phyloP scores from a whole-genome alignment of 2,797 vertebrate species.

The Acropternis orthonyx region DNA sequence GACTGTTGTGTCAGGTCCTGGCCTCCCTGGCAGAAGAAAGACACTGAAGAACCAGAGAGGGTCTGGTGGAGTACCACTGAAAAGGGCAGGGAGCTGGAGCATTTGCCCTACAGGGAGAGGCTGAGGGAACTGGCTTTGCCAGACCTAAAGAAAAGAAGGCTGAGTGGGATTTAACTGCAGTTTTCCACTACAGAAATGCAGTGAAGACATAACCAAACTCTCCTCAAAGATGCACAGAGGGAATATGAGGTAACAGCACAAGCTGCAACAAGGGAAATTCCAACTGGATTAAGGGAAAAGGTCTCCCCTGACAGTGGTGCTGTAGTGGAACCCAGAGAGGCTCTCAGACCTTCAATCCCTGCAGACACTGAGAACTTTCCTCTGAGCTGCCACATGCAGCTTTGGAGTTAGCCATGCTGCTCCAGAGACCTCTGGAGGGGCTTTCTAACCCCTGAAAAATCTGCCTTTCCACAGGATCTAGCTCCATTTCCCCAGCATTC shows the following conservation, averaged over 20 bases:
- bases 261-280: background rate
- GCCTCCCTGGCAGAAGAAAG: background rate
- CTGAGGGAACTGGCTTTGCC: background rate
- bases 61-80: background rate
- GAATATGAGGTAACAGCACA: background rate
- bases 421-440: background rate
- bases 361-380: background rate
- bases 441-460: background rate
- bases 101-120: accelerated
- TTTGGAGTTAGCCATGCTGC: background rate
- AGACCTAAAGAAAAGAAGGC: background rate
- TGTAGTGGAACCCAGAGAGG: background rate
- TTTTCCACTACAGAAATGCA: background rate
- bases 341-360: background rate
- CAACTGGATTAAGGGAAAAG: background rate
- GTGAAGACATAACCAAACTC: background rate
- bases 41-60: background rate
- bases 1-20: background rate
- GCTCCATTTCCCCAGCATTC: background rate
- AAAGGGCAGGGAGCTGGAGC: background rate
- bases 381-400: background rate
- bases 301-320: background rate
- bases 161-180: background rate
- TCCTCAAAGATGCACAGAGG: background rate
- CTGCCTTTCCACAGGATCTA: background rate